Base-by-base conservation (phyloP, 64 coral and sea anemone species). In the Stichodactyla helianthus region DNA sequence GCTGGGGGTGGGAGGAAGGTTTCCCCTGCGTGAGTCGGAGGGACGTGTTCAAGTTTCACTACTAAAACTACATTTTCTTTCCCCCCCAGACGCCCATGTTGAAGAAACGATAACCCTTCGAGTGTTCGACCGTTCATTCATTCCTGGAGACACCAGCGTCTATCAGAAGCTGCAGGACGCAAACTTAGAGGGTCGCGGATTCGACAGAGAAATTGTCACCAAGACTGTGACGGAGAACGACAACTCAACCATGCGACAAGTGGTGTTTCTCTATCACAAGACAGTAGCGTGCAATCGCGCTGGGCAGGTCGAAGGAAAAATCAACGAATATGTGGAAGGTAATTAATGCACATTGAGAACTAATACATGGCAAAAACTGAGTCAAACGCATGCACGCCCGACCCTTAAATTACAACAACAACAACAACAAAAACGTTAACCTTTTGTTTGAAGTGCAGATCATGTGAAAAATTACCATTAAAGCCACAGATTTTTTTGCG, bases 231-330 rank as follows among this genome's bases (percentile, higher is more conserved):
- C 68, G 0, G 68, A 74, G 68, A 74, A 31, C n/a, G 68, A 74
- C 25, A 74, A 74, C 10, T 74, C 68, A 9, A 74, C 68, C 4
- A 74, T 74, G 68, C 68, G 27, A n/a, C 68, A 74, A 74, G 68
- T 74, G 27, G 68, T 74, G 22, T 74, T 74, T 31, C 68, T 74
- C n/a, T 74, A 27, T 74, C 68, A 74, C 25, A 74, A 74, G 68
- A 74, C n/a, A 12, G 68, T 74, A 27, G 68, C 68, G 12, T 74
- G 68, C 12, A 27, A 10, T 27, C 68, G 68, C 12, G 68, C 68
- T 74, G 68, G 68, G 5, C 26, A 74, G 27, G 68, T 74, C 27
- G 68, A 74, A 31, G 27, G 68, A 31, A 31, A 74, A 31, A 74
- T 74, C 26, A 74, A 74, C 27, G 68, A 74, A 74, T 74, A 74